Base-by-base conservation (phyloP, 2,888 invertebrate species). In the Protodeltote pygarga region DNA sequence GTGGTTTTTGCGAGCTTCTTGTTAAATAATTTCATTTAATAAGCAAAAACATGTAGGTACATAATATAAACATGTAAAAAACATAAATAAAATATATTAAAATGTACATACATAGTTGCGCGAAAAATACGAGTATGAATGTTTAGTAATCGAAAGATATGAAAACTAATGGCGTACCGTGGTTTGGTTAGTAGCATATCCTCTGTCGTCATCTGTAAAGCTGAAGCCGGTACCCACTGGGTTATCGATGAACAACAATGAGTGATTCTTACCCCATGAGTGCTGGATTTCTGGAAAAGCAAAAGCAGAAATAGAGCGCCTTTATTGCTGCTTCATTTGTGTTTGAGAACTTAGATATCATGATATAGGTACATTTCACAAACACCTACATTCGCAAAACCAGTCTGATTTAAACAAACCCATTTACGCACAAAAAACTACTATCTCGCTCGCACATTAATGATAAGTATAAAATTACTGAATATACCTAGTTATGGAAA, bases 151-250 rank as follows among this genome's bases (percentile, higher is more conserved):
- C 17, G 9, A 14, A 5, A 2, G 19, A 17, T 6, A 6, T 19
- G 9, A 16, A 31, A 14, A 46, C 15, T 23, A 19, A 24, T 19
- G 32, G 53, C 14, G 10, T 69, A 94, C 94, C 77, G 93, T 93
- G 0, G 91, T 92, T 71, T 94, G 93, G 69, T 94, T 94, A 1
- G 89, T 93, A 1, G 94, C 93, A 67, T 93, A 95, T 9, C 95
- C 94, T 9, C 88, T 86, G 42, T 94, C 93, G 44, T 92, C 88
- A 6, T 93, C 90, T 0, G 95, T 95, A 68, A 94, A 95, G 71
- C 95, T 95, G 80, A 93, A 95, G 0, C 95, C 94, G 8, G 94
- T 93, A 1, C 94, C 94, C 3, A 94, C 95, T 0, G 95, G 95
- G 72, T 94, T 95, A 73, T 95, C 95, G 49, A 95, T 93, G 78